A percentile compares a stretch with the other conserved stretches of the same genome.
These are phyloP conservation scores for Anguilla megastoma DNA, from an alignment of 2,797 vertebrate species.

Conservation along the genomic window DNA sequence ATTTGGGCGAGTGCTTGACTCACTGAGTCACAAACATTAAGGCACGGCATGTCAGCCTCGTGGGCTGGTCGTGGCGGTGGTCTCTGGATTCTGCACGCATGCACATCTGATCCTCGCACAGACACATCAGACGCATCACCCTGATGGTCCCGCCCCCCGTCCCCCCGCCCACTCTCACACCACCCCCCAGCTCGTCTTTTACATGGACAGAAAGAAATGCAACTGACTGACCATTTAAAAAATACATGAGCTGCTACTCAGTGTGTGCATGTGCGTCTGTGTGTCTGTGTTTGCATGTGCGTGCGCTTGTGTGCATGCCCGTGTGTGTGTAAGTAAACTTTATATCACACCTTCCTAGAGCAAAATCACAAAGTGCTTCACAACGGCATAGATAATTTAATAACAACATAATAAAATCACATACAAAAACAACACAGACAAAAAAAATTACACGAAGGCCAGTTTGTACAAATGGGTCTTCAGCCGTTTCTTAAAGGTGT, in stretches of 20 bases:
- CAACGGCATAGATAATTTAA: too few species aligned
- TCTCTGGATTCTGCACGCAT: slow-evolving; percentile 23
- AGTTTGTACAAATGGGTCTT: too few species aligned
- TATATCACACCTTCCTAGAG: too few species aligned
- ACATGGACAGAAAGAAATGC: not conserved
- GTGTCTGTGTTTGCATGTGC: slow-evolving; percentile 26
- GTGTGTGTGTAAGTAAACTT: not conserved
- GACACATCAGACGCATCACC: slow-evolving; percentile 16
- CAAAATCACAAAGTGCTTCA: too few species aligned
- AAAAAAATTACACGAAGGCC: too few species aligned
- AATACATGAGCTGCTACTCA: slow-evolving; percentile 46
- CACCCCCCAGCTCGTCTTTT: not conserved
- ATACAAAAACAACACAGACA: too few species aligned
- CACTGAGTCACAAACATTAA: slow-evolving; percentile 36
- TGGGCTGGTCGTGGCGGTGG: not conserved
- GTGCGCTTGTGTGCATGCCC: not conserved
- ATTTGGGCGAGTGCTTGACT: slow-evolving; percentile 24
- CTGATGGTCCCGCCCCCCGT: slow-evolving; percentile 10
- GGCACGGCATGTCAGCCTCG: slow-evolving; percentile 32
- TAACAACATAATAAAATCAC: too few species aligned
- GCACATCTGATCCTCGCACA: not conserved
- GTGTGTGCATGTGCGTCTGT: not conserved
- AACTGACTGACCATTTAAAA: slow-evolving; percentile 51
- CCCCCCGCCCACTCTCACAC: slow-evolving; percentile 23
- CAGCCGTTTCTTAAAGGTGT: too few species aligned